A percentile compares a stretch with the other conserved stretches of the same genome.
These are phyloP conservation scores for Pandemis corylana DNA, from an alignment of 2,888 invertebrate genomes.

Conservation along the genomic window DNA sequence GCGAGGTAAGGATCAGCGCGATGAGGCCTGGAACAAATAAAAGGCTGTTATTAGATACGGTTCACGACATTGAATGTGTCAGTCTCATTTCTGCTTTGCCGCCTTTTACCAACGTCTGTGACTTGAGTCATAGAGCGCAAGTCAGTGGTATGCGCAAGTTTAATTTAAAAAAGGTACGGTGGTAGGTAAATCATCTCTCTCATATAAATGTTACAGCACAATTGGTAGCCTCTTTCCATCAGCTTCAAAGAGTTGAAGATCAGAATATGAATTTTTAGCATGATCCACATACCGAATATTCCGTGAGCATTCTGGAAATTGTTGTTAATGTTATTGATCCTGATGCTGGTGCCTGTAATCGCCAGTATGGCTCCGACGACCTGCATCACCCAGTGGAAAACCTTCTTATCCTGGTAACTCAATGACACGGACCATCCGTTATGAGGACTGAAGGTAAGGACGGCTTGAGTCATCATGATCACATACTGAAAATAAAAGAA, in stretches of 20 bases:
- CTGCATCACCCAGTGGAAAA: conserved; percentile 62
- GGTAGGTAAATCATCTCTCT: too few relatives aligned
- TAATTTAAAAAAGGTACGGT: too few relatives aligned
- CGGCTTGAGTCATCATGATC: conserved; percentile 64
- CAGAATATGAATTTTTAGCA: background rate
- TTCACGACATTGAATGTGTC: too few relatives aligned
- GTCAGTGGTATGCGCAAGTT: too few relatives aligned
- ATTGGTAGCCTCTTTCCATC: too few relatives aligned
- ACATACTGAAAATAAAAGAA: conserved; percentile 61
- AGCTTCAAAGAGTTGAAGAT: too few relatives aligned
- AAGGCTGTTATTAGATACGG: background rate
- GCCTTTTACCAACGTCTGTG: too few relatives aligned
- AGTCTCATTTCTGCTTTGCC: too few relatives aligned
- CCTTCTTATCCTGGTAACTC: conserved; percentile 55
- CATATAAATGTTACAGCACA: too few relatives aligned
- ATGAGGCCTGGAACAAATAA: conserved; percentile 62
- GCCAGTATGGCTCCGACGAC: conserved; percentile 61
- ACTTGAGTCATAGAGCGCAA: too few relatives aligned
- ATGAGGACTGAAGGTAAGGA: conserved; percentile 59
- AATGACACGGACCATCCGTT: conserved; percentile 60
- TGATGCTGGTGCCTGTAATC: conserved; percentile 57
- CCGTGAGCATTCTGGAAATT: conserved; percentile 56
- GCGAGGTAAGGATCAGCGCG: conserved; percentile 59
- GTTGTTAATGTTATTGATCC: conserved; percentile 45
- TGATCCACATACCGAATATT: conserved; percentile 55